These are phyloP conservation scores for Plectrocnemia conspersa DNA, from an alignment of 1,140 invertebrate species.

Conservation along the genomic window DNA sequence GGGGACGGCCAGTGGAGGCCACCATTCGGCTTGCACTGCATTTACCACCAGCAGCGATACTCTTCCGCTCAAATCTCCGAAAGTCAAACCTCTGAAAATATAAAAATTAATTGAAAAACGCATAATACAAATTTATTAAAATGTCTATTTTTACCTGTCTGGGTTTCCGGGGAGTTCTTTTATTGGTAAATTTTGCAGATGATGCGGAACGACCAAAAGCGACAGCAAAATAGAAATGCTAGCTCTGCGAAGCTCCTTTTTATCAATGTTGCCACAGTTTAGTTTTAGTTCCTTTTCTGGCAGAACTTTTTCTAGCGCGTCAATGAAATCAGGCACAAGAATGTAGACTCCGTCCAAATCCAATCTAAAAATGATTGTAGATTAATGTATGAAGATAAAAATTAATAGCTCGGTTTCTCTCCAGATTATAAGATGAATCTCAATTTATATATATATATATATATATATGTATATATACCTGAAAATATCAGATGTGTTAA, in stretches of 20 bases:
- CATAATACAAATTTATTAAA: slow-evolving; percentile 1
- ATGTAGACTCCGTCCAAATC: slow-evolving; percentile 92
- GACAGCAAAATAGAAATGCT: slow-evolving; percentile 88
- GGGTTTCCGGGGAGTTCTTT: slow-evolving; percentile 60
- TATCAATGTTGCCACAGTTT: slow-evolving; percentile 59
- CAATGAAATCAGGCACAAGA: slow-evolving; percentile 82
- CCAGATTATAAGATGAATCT: neutral
- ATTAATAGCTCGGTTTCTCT: too few relatives aligned
- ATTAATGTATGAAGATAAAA: slow-evolving; percentile 10
- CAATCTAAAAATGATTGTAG: slow-evolving; percentile 62
- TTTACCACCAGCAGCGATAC: slow-evolving; percentile 44
- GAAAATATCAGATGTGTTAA: slow-evolving; percentile 46
- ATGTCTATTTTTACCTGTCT: slow-evolving; percentile 25
- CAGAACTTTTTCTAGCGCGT: slow-evolving; percentile 83
- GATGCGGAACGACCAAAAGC: slow-evolving; percentile 82
- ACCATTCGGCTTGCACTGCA: slow-evolving; percentile 44
- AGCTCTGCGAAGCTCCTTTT: slow-evolving; percentile 78
- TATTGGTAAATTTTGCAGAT: slow-evolving; percentile 79
- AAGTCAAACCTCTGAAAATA: slow-evolving; percentile 39
- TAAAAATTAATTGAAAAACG: neutral
- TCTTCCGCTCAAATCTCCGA: slow-evolving; percentile 42
- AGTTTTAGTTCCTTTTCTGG: slow-evolving; percentile 71
- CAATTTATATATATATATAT: neutral
- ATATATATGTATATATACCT: slow-evolving; percentile 36
- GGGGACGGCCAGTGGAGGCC: slow-evolving; percentile 44